Conservation (phyloP, 2,797 vertebrate genomes). For the Acrossocheilus fasciatus region DNA sequence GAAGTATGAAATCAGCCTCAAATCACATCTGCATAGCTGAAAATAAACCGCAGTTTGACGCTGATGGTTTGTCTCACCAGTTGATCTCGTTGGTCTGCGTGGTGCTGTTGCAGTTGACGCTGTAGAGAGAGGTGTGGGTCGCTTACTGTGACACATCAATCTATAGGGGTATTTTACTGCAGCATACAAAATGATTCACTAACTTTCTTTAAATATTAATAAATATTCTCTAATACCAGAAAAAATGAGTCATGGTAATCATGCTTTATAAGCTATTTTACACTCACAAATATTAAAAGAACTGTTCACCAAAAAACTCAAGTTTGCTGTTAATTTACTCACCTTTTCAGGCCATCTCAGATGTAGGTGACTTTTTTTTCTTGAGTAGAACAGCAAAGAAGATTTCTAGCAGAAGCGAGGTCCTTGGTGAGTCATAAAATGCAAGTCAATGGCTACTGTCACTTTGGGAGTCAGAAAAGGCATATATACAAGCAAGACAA, state of each 20-base stretch:
- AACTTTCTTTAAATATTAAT: background rate
- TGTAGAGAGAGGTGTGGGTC: conserved; percentile 65
- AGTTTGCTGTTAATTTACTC: background rate
- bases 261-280: background rate
- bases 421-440: background rate
- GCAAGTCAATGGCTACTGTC: background rate
- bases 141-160: conserved; percentile 15
- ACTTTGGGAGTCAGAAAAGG: background rate
- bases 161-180: conserved; percentile 18
- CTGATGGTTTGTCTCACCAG: conserved; percentile 80
- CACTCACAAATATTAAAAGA: background rate
- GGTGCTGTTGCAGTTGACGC: conserved; percentile 87
- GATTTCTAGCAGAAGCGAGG: background rate
- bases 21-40: background rate
- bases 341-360: background rate
- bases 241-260: conserved; percentile 11
- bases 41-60: background rate
- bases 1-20: background rate
- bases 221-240: background rate
- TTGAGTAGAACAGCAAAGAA: background rate
- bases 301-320: background rate
- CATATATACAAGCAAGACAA: no score
- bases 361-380: background rate
- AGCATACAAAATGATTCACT: background rate
- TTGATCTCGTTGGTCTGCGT: conserved; percentile 85